Percentiles rank a stretch among this genome's conserved stretches.
phyloP scores from a whole-genome alignment of 2,888 invertebrate species.

The Nineta flava region DNA sequence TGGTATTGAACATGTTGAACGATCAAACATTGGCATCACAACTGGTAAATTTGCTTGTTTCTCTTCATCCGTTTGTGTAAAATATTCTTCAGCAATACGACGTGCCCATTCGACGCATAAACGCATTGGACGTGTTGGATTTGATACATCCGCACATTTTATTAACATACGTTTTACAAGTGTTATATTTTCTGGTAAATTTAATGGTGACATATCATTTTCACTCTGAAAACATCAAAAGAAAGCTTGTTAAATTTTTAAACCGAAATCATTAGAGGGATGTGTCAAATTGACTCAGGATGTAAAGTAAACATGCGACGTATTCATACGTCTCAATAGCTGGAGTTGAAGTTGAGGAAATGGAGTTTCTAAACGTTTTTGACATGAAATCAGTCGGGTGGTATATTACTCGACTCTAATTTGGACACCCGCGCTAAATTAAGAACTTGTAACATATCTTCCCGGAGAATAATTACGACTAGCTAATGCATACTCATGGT shows the following conservation, averaged over 20 bases:
- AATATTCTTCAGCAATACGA: conserved; percentile 95
- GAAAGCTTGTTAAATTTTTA: not conserved
- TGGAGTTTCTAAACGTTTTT: too few species aligned
- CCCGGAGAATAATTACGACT: too few species aligned
- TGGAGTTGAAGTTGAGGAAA: too few species aligned
- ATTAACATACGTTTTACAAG: conserved; percentile 92
- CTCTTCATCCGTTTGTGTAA: conserved; percentile 94
- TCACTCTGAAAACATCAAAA: not conserved
- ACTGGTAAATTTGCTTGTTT: conserved; percentile 77
- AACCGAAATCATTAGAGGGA: not conserved
- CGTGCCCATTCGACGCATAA: conserved; percentile 86
- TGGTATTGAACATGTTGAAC: conserved; percentile 87
- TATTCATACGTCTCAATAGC: too few species aligned
- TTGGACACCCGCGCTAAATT: too few species aligned
- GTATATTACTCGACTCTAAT: too few species aligned
- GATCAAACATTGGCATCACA: conserved; percentile 97
- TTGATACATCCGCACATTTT: conserved; percentile 96
- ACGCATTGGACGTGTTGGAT: conserved; percentile 77
- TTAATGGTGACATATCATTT: conserved; percentile 23
- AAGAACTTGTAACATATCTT: too few species aligned
- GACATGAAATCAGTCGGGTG: too few species aligned
- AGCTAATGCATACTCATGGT: too few species aligned
- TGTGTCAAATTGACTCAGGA: too few species aligned
- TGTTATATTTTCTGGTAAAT: conserved; percentile 64
- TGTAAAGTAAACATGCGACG: too few species aligned